Conservation (phyloP, 2,113 vertebrate genomes). For the Pygoscelis antarcticus region DNA sequence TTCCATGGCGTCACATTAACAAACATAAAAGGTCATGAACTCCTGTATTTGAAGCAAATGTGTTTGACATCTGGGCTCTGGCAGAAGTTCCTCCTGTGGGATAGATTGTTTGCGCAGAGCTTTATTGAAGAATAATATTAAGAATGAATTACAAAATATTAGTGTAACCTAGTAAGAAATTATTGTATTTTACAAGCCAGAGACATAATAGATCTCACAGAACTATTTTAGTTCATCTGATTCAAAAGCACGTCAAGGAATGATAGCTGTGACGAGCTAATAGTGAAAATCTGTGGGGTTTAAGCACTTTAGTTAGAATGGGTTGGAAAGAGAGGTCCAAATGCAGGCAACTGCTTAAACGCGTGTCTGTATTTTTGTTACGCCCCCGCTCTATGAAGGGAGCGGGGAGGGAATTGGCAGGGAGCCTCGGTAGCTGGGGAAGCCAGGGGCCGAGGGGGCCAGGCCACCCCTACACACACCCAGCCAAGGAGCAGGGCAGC, state of each 20-base stretch:
- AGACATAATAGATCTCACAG: conserved; percentile 50
- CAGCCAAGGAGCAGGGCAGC: background rate
- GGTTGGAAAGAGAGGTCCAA: background rate
- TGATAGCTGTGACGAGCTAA: background rate
- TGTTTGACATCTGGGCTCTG: conserved; percentile 76
- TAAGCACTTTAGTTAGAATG: background rate
- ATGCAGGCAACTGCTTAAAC: background rate
- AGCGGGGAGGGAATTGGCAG: background rate
- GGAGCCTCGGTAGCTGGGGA: background rate
- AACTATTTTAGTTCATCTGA: conserved; percentile 14
- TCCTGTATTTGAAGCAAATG: conserved; percentile 71
- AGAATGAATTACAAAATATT: conserved; percentile 70
- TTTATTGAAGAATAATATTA: conserved; percentile 72
- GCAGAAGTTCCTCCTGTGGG: conserved; percentile 69
- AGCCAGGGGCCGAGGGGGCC: background rate
- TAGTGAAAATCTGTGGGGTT: background rate
- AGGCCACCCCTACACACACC: background rate
- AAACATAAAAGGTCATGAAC: conserved; percentile 73
- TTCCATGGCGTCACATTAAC: conserved; percentile 67
- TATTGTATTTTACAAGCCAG: conserved; percentile 47
- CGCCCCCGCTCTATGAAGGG: rapidly evolving
- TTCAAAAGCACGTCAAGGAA: conserved; percentile 29
- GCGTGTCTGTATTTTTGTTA: rapidly evolving
- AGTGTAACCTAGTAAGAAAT: conserved; percentile 70
- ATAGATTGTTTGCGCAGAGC: conserved; percentile 68